These are phyloP conservation scores for Rhopilema esculentum DNA, from an alignment of 30 jellyfish, hydroid and myxozoan genomes.

Conservation along the genomic window DNA sequence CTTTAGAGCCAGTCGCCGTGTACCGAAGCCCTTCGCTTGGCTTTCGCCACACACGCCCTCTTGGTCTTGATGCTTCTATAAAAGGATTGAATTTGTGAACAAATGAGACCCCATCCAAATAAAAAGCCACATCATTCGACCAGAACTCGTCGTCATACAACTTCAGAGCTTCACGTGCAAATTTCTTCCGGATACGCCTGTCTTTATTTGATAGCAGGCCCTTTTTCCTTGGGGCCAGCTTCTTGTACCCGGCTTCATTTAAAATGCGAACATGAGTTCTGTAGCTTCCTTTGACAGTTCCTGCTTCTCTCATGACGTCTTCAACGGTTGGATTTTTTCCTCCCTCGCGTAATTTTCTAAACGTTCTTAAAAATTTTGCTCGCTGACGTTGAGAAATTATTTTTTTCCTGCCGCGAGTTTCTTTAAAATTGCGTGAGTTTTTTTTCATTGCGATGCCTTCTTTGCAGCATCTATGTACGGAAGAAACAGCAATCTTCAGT, in stretches of 20 bases:
- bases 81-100: background rate
- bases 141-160: background rate
- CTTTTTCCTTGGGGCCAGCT: background rate
- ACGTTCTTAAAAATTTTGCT: background rate
- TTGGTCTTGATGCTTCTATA: background rate
- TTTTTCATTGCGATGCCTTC: too few relatives aligned
- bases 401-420: background rate
- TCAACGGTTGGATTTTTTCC: background rate
- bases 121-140: background rate
- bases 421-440: too few relatives aligned
- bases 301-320: background rate
- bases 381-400: background rate
- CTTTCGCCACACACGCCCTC: background rate
- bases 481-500: too few relatives aligned
- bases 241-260: background rate
- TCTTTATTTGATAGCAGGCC: slow-evolving; percentile 4
- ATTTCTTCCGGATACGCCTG: background rate
- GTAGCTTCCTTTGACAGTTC: background rate
- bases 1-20: slow-evolving; percentile 15
- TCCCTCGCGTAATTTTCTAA: background rate
- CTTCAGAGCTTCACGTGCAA: slow-evolving; percentile 6
- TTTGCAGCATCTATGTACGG: too few relatives aligned
- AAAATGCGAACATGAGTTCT: background rate
- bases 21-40: background rate
- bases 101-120: slow-evolving; percentile 18